A percentile compares a stretch with the other conserved stretches of the same genome.
phyloP scores from a whole-genome alignment of 2,797 vertebrate species.

The Podarcis siculus region DNA sequence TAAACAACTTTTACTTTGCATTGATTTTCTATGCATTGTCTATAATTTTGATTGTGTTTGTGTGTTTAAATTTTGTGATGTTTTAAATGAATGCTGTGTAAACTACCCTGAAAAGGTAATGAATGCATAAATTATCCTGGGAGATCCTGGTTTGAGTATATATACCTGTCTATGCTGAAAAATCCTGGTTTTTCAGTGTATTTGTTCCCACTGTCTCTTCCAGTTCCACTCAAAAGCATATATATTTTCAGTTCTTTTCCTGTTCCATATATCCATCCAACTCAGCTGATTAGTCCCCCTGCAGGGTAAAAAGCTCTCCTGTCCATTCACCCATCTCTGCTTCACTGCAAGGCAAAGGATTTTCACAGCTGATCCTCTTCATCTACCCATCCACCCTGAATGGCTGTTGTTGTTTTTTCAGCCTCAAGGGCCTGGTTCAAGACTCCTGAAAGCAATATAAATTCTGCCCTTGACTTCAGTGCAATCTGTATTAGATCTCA shows the following conservation, averaged over 20 bases:
- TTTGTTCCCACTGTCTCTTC: background rate
- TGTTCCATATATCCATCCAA: background rate
- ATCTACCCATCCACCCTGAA: background rate
- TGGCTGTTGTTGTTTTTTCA: conserved; percentile 10
- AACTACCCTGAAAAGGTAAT: background rate
- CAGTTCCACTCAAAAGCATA: background rate
- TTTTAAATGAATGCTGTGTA: background rate
- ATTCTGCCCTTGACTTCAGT: background rate
- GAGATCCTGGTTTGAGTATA: background rate
- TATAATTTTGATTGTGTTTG: too few relatives aligned
- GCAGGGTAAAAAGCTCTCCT: conserved; percentile 23
- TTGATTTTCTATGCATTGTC: background rate
- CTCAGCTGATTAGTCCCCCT: background rate
- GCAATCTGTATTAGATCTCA: background rate
- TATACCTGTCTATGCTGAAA: background rate
- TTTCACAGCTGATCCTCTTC: conserved; percentile 5
- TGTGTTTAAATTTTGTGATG: background rate
- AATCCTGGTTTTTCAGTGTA: background rate
- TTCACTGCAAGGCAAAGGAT: fast-evolving
- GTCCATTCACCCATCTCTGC: background rate
- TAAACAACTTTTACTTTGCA: background rate
- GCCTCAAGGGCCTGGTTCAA: background rate
- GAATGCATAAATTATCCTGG: background rate
- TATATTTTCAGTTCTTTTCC: background rate
- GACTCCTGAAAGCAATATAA: background rate